Evolutionary conservation across 2,113 vertebrate species (phyloP).

Genomic region (Nyctibius bracteatus): DNA sequence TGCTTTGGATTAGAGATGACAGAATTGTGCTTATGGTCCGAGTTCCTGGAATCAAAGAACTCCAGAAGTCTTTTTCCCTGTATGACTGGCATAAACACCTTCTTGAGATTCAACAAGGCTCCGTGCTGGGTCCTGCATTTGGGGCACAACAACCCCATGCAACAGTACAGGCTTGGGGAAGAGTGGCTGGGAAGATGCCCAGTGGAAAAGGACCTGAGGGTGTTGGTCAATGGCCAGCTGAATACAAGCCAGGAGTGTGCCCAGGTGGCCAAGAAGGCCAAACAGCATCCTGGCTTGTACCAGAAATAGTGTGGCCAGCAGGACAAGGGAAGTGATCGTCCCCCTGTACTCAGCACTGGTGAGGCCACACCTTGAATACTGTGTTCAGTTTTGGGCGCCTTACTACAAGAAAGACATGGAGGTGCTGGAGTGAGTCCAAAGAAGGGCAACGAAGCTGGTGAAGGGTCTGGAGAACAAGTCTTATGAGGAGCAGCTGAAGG

Average conservation of each 20-base stretch:
- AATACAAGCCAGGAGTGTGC: not conserved
- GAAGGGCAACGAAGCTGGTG: not conserved
- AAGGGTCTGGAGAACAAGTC: not conserved
- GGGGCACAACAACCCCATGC: not conserved
- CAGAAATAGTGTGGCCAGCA: not conserved
- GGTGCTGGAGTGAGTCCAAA: fast-evolving
- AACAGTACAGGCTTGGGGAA: not conserved
- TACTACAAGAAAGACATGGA: not conserved
- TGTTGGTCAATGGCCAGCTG: fast-evolving
- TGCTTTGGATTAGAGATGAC: not conserved
- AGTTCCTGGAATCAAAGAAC: not conserved
- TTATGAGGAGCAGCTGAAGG: fast-evolving
- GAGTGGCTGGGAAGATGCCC: not conserved
- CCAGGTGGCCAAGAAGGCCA: not conserved
- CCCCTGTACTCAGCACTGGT: fast-evolving
- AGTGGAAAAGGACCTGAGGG: not conserved
- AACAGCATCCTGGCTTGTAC: not conserved
- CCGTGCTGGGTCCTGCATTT: not conserved
- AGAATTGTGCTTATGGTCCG: not conserved
- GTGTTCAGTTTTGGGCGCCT: not conserved
- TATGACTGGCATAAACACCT: not conserved
- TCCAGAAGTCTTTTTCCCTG: not conserved
- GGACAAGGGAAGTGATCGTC: fast-evolving
- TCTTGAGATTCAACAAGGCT: not conserved
- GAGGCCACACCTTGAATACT: fast-evolving